These are phyloP conservation scores for Ischnura elegans DNA, from an alignment of 2,888 invertebrate genomes.

Conservation along the genomic window DNA sequence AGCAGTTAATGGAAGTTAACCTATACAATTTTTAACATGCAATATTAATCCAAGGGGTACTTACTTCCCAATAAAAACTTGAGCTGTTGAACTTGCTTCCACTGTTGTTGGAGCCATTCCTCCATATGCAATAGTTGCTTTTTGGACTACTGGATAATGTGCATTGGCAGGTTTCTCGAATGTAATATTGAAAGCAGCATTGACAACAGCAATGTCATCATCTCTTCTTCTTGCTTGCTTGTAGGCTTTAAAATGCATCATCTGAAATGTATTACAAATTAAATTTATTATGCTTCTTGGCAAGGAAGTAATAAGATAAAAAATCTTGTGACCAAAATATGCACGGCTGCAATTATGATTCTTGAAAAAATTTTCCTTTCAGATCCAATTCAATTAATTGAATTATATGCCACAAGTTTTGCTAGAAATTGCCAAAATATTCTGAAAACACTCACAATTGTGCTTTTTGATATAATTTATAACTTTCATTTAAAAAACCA, in stretches of 20 bases:
- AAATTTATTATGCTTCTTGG: not conserved
- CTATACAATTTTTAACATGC: not conserved
- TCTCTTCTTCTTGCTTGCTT: conserved; percentile 96
- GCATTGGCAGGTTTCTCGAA: conserved; percentile 79
- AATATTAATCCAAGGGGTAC: conserved; percentile 68
- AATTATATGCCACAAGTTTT: too few relatives aligned
- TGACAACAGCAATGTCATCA: conserved; percentile 98
- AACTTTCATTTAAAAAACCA: too few relatives aligned
- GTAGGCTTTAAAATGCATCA: conserved; percentile 89
- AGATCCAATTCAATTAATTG: too few relatives aligned
- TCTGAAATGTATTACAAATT: conserved; percentile 73
- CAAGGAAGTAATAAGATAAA: too few relatives aligned
- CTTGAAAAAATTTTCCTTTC: too few relatives aligned
- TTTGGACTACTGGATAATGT: not conserved
- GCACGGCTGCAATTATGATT: too few relatives aligned
- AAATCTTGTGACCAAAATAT: too few relatives aligned
- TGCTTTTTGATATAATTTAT: too few relatives aligned
- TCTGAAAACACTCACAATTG: too few relatives aligned
- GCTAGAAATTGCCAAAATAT: too few relatives aligned
- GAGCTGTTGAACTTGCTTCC: conserved; percentile 84
- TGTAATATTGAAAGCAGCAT: conserved; percentile 87
- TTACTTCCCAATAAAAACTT: conserved; percentile 80
- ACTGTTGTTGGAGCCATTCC: conserved; percentile 95
- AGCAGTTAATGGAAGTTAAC: too few relatives aligned
- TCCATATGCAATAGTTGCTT: conserved; percentile 84